phyloP scores from a whole-genome alignment of 2,113 vertebrate species.

The Epinephelus moara region DNA sequence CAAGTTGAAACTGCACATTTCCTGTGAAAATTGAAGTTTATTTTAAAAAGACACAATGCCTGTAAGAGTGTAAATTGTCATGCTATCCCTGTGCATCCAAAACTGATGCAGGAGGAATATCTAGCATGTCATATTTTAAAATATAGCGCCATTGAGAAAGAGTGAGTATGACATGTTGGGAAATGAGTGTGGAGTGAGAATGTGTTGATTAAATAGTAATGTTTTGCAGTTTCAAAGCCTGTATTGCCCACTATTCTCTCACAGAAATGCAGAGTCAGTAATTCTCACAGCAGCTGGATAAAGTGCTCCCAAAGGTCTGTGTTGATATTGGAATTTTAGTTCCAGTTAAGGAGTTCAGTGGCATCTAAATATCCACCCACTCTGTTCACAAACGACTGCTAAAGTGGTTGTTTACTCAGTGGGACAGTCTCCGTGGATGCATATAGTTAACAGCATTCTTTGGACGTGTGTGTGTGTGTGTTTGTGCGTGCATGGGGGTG shows the following conservation, averaged over 20 bases:
- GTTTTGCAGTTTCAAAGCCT: conserved; percentile 1
- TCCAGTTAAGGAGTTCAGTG: conserved; percentile 57
- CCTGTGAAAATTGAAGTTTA: too few species aligned
- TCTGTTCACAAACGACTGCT: conserved; percentile 59
- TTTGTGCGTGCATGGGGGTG: neutral
- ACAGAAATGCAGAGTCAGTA: conserved; percentile 46
- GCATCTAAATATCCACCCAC: conserved; percentile 70
- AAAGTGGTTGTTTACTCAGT: conserved; percentile 64
- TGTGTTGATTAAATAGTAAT: neutral
- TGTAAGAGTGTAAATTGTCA: too few species aligned
- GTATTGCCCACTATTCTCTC: neutral
- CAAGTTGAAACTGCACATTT: too few species aligned
- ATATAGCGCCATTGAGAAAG: too few species aligned
- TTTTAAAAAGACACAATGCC: too few species aligned
- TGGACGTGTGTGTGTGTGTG: conserved; percentile 1
- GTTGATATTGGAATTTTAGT: conserved; percentile 60
- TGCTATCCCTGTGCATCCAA: too few species aligned
- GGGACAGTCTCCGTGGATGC: conserved; percentile 40
- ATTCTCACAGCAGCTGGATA: conserved; percentile 47
- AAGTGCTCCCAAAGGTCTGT: conserved; percentile 40
- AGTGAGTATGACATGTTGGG: too few species aligned
- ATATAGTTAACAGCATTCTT: conserved; percentile 23
- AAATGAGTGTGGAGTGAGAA: too few species aligned
- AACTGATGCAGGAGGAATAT: too few species aligned
- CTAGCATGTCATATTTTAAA: too few species aligned